Evolutionary conservation across 2,797 vertebrate genomes (phyloP), one percentile per base, ranked within the genome.

Genomic region (Tapera naevia): DNA sequence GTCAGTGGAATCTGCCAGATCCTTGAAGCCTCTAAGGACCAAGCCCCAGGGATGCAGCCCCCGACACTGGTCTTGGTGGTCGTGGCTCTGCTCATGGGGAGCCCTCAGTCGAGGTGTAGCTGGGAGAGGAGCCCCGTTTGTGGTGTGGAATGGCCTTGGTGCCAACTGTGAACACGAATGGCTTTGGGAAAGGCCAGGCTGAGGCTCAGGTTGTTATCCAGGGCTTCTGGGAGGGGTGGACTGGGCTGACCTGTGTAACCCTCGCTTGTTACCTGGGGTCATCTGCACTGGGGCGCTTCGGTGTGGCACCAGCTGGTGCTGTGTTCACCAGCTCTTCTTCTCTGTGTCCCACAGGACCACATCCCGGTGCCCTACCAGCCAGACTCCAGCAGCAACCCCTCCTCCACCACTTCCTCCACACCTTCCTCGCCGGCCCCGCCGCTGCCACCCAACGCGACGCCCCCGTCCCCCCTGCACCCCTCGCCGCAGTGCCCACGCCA

Each of bases 381-480:
- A 2, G 99, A 99, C 94, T 99, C 99, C 96, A 99, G 99, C 99
- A 99, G 99, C 97, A 99, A 99, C 83, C 99, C 99, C 17, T 99
- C 99, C 2, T 99, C 99, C 95, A 99, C 99, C 86, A 99, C 99
- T 2, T 99, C 99, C 56, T 99, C 99, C 96, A 99, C 99, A 1
- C 99, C 99, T 0, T 99, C 99, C 33, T 99, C 99, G 3, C 99
- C 99, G 0, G 99, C 99, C 13, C 99, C 99, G 1, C 99, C 99
- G 0, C 98, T 99, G 89, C 99, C 99, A 0, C 99, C 99, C 97
- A 99, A 98, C 2, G 99, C 99, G 60, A 99, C 99, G 0, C 99
- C 99, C 7, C 99, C 99, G 5, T 99, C 99, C 25, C 99, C 99
- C 1, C 97, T 99, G 21, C 99, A 99, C 93, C 99, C 99, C 2